These are phyloP conservation scores for Tricholauxania praeusta DNA, from an alignment of 2,888 invertebrate species.

Conservation along the genomic window DNA sequence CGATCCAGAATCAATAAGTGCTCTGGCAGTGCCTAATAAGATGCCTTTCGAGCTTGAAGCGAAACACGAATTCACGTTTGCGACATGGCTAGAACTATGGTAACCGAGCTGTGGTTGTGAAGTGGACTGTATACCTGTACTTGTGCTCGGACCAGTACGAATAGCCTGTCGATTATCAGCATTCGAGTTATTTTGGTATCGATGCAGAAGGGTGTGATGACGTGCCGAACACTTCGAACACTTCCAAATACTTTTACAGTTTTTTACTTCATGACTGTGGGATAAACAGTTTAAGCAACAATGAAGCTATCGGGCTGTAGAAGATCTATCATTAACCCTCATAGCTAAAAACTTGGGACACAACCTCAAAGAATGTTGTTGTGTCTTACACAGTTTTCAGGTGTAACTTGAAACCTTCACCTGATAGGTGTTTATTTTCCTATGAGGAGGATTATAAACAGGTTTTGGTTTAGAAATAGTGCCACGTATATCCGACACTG, in stretches of 20 bases:
- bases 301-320: background rate
- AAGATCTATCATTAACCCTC: background rate
- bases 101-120: background rate
- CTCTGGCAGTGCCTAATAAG: slow-evolving; percentile 12
- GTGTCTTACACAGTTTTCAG: background rate
- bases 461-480: background rate
- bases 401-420: background rate
- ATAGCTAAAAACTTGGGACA: slow-evolving; percentile 10
- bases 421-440: background rate
- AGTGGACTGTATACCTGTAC: slow-evolving; percentile 14
- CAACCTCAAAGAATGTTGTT: background rate
- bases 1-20: slow-evolving; percentile 5
- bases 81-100: no score
- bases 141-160: no score
- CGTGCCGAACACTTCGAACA: background rate
- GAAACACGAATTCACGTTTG: background rate
- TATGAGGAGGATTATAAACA: background rate
- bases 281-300: slow-evolving; percentile 1
- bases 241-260: background rate
- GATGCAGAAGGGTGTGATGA: background rate
- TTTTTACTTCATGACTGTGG: background rate
- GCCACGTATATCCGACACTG: background rate
- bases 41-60: background rate
- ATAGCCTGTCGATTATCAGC: no score
- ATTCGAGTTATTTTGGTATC: background rate